Percentiles rank a stretch among this genome's conserved stretches.
phyloP scores from a whole-genome alignment of 2,888 invertebrate species.

The Dermolepida albohirtum region DNA sequence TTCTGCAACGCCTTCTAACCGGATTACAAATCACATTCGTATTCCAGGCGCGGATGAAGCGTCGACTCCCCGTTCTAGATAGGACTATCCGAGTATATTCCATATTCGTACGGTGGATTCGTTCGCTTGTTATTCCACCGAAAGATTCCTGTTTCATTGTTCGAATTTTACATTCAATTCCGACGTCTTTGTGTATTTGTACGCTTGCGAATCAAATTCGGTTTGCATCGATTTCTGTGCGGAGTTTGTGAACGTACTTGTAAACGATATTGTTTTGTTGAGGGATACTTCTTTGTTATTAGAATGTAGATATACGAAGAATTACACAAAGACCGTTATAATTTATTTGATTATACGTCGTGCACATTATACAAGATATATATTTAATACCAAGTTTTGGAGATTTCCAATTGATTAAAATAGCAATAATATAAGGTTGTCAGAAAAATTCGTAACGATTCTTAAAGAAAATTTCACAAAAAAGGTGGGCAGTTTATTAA shows the following conservation, averaged over 20 bases:
- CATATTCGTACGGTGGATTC: conserved; percentile 32
- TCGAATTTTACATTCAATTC: conserved; percentile 39
- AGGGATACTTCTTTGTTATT: conserved; percentile 3
- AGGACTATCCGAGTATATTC: conserved; percentile 33
- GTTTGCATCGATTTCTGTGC: conserved; percentile 30
- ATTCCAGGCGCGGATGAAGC: conserved; percentile 19
- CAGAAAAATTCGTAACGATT: no score
- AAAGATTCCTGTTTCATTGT: conserved; percentile 37
- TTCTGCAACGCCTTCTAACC: conserved; percentile 37
- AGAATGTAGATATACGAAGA: no score
- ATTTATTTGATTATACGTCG: no score
- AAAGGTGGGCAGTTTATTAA: no score
- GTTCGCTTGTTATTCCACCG: conserved; percentile 32
- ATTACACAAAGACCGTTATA: no score
- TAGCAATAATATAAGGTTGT: no score
- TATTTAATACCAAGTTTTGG: no score
- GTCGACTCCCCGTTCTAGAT: conserved; percentile 20
- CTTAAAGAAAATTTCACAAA: no score
- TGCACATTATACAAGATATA: no score
- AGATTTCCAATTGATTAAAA: no score
- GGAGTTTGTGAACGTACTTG: conserved; percentile 9
- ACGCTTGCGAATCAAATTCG: conserved; percentile 29
- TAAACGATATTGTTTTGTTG: conserved; percentile 30
- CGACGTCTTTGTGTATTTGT: conserved; percentile 37
- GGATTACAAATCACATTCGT: conserved; percentile 32